Evolutionary conservation across 92 coral and sea anemone genomes (phyloP).

Genomic region (Isaurus tuberculatus): DNA sequence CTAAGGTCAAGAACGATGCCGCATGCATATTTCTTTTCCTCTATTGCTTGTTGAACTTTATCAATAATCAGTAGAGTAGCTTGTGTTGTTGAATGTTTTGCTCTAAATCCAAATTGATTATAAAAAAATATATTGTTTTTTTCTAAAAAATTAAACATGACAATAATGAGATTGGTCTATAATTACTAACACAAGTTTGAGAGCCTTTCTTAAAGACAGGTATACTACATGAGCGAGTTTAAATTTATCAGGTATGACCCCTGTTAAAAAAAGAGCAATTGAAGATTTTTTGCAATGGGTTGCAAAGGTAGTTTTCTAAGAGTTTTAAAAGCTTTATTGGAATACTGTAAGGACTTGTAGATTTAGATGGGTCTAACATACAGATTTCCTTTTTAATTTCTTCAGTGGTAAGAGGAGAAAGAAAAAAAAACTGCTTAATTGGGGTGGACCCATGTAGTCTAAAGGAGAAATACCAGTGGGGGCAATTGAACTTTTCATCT

Average conservation of each 20-base stretch:
- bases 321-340: constrained; percentile 45
- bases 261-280: constrained; percentile 46
- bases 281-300: constrained; percentile 28
- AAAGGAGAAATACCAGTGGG: background rate
- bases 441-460: too few relatives aligned
- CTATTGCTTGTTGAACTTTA: constrained; percentile 50
- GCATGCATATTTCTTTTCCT: constrained; percentile 39
- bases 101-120: too few relatives aligned
- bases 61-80: background rate
- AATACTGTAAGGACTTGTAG: constrained; percentile 59
- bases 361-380: constrained; percentile 38
- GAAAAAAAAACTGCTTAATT: constrained; percentile 43
- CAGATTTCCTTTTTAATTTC: constrained; percentile 43
- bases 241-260: constrained; percentile 56
- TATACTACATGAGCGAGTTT: constrained; percentile 47
- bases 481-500: background rate
- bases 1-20: constrained; percentile 58
- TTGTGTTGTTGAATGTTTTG: constrained; percentile 7
- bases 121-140: constrained; percentile 1
- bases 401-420: constrained; percentile 24
- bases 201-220: constrained; percentile 48
- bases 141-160: constrained; percentile 1
- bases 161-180: constrained; percentile 48
- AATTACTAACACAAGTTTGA: constrained; percentile 18
- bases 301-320: constrained; percentile 7